These are phyloP conservation scores for Amyelois transitella DNA, from an alignment of 1,140 invertebrate species.

Conservation along the genomic window DNA sequence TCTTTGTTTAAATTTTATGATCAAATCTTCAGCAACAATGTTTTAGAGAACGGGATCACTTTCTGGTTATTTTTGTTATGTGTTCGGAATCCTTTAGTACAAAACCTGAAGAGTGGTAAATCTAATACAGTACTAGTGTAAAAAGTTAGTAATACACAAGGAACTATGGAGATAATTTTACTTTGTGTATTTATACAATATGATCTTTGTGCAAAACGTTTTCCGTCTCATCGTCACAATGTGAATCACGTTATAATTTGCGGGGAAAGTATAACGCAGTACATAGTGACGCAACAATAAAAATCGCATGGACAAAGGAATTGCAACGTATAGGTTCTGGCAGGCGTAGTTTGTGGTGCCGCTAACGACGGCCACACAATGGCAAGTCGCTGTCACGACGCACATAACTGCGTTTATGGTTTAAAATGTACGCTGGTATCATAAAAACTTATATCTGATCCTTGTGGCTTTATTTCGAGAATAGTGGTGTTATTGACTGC, in stretches of 20 bases:
- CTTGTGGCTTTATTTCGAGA: not conserved
- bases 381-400: constrained; percentile 23
- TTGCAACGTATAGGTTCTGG: constrained; percentile 26
- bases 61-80: too few species aligned
- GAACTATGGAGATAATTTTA: too few species aligned
- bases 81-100: too few species aligned
- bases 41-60: too few species aligned
- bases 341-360: constrained; percentile 21
- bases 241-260: constrained; percentile 50
- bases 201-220: too few species aligned
- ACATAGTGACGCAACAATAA: constrained; percentile 68
- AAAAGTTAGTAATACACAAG: too few species aligned
- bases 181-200: too few species aligned
- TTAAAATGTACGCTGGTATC: constrained; percentile 9
- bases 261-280: constrained; percentile 58
- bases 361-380: constrained; percentile 24
- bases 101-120: too few species aligned
- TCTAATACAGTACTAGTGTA: too few species aligned
- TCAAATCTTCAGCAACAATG: too few species aligned
- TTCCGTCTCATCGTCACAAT: constrained; percentile 22
- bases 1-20: too few species aligned
- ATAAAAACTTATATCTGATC: not conserved
- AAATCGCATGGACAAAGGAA: constrained; percentile 67
- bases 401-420: constrained; percentile 12
- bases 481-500: constrained; percentile 16